Evolutionary conservation across 1,140 invertebrate species (phyloP).

Genomic region (Aphidius gifuensis): DNA sequence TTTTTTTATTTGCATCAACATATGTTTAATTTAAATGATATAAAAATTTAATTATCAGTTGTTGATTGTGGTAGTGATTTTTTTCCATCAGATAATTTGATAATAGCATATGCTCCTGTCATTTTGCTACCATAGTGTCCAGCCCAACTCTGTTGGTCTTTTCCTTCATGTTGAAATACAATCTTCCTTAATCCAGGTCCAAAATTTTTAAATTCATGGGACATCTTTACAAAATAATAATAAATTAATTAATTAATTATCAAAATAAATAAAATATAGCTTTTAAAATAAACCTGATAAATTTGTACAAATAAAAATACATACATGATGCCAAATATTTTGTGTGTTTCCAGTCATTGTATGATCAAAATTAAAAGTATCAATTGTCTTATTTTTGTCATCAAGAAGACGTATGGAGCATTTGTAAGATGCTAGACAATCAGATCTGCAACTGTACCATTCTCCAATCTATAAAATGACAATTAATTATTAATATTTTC

Average conservation of each 20-base stretch:
- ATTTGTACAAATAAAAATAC: constrained; percentile 13
- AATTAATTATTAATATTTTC: constrained; percentile 7
- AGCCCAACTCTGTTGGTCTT: constrained; percentile 62
- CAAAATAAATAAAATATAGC: constrained; percentile 13
- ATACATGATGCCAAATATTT: constrained; percentile 43
- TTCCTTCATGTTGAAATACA: constrained; percentile 48
- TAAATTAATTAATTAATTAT: constrained; percentile 29
- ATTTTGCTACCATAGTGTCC: constrained; percentile 71
- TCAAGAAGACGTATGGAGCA: constrained; percentile 30
- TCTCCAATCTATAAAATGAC: constrained; percentile 39
- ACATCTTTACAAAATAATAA: constrained; percentile 49
- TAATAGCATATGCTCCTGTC: constrained; percentile 57
- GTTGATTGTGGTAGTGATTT: background rate
- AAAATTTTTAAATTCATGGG: constrained; percentile 45
- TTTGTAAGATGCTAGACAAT: constrained; percentile 43
- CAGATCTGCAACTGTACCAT: constrained; percentile 44
- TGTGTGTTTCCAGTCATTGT: constrained; percentile 34
- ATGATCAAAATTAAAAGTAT: constrained; percentile 31
- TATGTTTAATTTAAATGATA: background rate
- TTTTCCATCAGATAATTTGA: constrained; percentile 38
- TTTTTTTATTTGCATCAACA: background rate
- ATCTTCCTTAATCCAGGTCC: constrained; percentile 41
- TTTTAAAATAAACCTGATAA: background rate
- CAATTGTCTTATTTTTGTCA: constrained; percentile 24
- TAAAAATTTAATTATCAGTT: too few relatives aligned